Base-by-base conservation (phyloP, 2,113 vertebrate species). In the Indri indri region DNA sequence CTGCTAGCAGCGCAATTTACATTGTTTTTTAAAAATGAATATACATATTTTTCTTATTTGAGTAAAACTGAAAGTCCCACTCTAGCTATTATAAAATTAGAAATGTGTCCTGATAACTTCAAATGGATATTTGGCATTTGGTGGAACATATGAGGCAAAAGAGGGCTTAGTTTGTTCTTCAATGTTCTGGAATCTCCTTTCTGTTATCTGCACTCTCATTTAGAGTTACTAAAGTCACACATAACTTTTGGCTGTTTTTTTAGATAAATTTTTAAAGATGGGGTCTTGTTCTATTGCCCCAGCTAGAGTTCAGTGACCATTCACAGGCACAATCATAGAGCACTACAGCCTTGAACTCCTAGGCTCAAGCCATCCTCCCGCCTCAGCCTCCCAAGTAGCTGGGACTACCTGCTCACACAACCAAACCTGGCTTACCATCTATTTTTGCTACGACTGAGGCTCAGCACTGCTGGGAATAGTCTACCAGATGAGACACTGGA, bases 11-110 rank as follows among this genome's bases (percentile, higher is more conserved):
- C n/a, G n/a, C n/a, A n/a, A n/a, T n/a, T n/a, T n/a, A n/a, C 45
- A 47, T 47, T 47, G 45, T 84, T 94, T 74, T 66, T 27, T 4
- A 18, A 73, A 74, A 80, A 74, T 6, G 37, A 89, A 61, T 45
- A 12, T 27, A 10, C 3, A 3, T 52, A 79, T 81, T 66, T 94
- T 84, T 70, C 32, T 90, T 70, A 57, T 80, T 92, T 74, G 65
- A 85, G 10, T 84, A 84, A 94, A 80, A 86, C 42, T 54, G 30
- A 52, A 92, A 54, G 34, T 40, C 40, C 23, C 6, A 4, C 27
- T 94, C 18, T 89, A 76, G 40, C 20, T 85, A 84, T 57, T 68
- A 23, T 74, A 89, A 40, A 96, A 94, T 34, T 89, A 63, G 76
- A 94, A 80, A 23, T 94, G 16, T 94, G 52, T 23, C 42, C 50